Conservation (phyloP, 2,888 invertebrate genomes). For the Rugalucina vietnamica region DNA sequence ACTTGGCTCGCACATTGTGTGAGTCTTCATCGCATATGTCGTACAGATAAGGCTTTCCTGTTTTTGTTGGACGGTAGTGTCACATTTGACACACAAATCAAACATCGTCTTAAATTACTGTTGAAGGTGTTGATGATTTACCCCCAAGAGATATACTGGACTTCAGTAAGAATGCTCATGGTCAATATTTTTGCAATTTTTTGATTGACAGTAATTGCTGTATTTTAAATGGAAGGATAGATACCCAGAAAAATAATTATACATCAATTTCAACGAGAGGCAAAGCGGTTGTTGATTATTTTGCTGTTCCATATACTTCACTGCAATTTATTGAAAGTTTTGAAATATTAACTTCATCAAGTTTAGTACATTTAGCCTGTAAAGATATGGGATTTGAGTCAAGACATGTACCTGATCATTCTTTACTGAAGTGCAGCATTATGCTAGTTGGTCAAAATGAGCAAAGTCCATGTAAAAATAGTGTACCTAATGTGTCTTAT, state of each 20-base stretch:
- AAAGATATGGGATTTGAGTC: neutral
- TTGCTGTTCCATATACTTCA: neutral
- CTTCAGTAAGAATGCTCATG: neutral
- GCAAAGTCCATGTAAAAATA: neutral
- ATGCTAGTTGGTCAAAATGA: neutral
- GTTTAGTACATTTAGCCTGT: neutral
- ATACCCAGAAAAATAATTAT: neutral
- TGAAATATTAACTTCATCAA: neutral
- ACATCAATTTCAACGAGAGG: neutral
- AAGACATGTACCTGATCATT: neutral
- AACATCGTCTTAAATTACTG: no score
- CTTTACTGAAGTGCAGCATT: neutral
- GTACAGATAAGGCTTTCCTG: no score
- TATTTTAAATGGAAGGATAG: constrained; percentile 8
- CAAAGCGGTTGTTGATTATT: neutral
- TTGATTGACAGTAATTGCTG: neutral
- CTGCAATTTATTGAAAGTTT: neutral
- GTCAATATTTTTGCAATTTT: neutral
- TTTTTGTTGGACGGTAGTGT: no score
- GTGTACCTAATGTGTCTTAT: neutral
- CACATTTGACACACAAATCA: no score
- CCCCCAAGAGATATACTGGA: no score
- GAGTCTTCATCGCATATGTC: no score
- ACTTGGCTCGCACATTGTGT: no score
- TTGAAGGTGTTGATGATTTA: no score